Evolutionary conservation across 2,113 vertebrate species (phyloP).

Genomic region (Dasyurus viverrinus): DNA sequence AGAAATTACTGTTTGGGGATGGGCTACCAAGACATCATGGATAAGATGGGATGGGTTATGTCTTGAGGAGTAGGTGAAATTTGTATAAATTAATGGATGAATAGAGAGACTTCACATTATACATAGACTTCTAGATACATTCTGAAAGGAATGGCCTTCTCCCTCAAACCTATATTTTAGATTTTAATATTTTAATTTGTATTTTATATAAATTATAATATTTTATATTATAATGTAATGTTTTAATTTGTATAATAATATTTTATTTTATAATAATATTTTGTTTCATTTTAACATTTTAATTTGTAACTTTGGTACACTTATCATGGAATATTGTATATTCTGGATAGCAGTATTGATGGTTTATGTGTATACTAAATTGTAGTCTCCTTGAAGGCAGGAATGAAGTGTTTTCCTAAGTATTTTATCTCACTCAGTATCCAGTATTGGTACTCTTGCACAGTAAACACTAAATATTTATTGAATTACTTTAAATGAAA

Average conservation of each 20-base stretch:
- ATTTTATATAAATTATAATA: not conserved
- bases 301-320: not conserved
- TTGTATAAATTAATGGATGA: not conserved
- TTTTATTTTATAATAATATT: too few relatives aligned
- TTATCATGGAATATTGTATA: not conserved
- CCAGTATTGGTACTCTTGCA: not conserved
- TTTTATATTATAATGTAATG: too few relatives aligned
- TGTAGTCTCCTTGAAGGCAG: not conserved
- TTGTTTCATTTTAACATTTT: not conserved
- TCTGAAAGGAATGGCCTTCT: not conserved
- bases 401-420: not conserved
- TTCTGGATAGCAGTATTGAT: not conserved
- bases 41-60: not conserved
- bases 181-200: not conserved
- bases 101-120: not conserved
- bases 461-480: not conserved
- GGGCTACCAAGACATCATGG: not conserved
- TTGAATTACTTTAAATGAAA: not conserved
- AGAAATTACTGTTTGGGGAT: not conserved
- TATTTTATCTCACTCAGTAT: not conserved
- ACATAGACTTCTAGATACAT: not conserved
- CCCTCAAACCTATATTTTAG: not conserved
- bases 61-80: not conserved
- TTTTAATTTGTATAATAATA: too few relatives aligned
- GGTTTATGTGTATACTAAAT: not conserved